These are phyloP conservation scores for Caiman crocodilus DNA, from an alignment of 2,797 vertebrate genomes.

Conservation along the genomic window DNA sequence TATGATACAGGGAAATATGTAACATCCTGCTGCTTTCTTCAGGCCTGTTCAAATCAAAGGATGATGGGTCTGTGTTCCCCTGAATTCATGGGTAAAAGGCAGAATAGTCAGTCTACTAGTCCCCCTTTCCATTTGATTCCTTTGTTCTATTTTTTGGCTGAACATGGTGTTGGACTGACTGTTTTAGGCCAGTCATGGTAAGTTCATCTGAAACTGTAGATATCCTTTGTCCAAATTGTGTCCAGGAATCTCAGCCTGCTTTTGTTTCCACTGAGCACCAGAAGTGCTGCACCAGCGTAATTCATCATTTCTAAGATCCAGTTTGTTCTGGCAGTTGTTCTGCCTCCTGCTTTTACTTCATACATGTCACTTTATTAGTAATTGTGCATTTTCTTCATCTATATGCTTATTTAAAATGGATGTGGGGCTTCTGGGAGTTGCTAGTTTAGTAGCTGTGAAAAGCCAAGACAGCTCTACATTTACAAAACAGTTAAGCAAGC, in stretches of 20 bases:
- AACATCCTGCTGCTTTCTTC: background rate
- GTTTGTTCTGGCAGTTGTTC: background rate
- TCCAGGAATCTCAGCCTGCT: fast-evolving
- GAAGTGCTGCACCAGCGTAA: fast-evolving
- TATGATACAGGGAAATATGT: background rate
- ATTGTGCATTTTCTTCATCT: background rate
- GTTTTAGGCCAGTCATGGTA: background rate
- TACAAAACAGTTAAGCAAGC: background rate
- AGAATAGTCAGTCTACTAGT: background rate
- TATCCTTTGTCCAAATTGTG: background rate
- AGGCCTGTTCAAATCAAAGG: background rate
- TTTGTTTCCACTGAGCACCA: background rate
- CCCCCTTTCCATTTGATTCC: background rate
- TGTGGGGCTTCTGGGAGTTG: background rate
- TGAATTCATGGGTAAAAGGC: background rate
- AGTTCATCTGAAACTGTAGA: background rate
- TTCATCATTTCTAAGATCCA: fast-evolving
- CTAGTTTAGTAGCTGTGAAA: background rate
- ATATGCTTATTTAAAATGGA: background rate
- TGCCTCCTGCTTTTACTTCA: background rate
- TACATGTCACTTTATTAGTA: background rate
- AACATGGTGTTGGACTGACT: fast-evolving
- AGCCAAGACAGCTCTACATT: background rate
- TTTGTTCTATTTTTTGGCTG: background rate
- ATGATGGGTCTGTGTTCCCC: background rate